Evolutionary conservation across 2,888 invertebrate species (phyloP).

Genomic region (Pseudococcus longispinus): DNA sequence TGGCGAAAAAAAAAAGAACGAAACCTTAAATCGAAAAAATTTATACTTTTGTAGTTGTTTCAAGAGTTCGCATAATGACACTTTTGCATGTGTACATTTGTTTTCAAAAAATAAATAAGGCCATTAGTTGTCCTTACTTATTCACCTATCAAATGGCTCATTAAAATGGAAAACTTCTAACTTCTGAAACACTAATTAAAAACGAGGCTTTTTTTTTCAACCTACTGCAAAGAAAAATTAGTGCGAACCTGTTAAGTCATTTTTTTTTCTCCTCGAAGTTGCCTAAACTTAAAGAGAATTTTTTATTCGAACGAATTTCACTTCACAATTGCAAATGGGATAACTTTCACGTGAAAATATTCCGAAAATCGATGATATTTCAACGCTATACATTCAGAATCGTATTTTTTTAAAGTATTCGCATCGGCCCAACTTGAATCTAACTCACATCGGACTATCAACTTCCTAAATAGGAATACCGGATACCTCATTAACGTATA

Average conservation of each 20-base stretch:
- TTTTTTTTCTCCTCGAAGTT: background rate
- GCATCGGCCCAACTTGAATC: no score
- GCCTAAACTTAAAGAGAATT: background rate
- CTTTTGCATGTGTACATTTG: background rate
- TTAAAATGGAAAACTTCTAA: background rate
- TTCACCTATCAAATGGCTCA: slow-evolving; percentile 1
- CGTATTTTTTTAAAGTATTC: no score
- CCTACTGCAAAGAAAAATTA: background rate
- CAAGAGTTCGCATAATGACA: background rate
- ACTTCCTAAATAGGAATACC: no score
- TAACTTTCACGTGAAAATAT: background rate
- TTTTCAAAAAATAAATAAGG: background rate
- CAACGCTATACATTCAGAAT: no score
- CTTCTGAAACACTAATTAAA: slow-evolving; percentile 1
- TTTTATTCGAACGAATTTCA: background rate
- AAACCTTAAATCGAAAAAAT: background rate
- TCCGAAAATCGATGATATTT: no score
- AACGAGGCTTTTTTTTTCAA: background rate
- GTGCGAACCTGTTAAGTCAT: background rate
- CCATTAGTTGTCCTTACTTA: background rate
- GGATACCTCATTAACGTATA: no score
- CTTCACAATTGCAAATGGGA: background rate
- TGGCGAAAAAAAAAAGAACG: background rate
- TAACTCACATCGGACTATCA: no score
- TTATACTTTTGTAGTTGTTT: background rate